These are phyloP conservation scores for Myotis myotis DNA, from an alignment of 2,797 vertebrate species.

Conservation along the genomic window DNA sequence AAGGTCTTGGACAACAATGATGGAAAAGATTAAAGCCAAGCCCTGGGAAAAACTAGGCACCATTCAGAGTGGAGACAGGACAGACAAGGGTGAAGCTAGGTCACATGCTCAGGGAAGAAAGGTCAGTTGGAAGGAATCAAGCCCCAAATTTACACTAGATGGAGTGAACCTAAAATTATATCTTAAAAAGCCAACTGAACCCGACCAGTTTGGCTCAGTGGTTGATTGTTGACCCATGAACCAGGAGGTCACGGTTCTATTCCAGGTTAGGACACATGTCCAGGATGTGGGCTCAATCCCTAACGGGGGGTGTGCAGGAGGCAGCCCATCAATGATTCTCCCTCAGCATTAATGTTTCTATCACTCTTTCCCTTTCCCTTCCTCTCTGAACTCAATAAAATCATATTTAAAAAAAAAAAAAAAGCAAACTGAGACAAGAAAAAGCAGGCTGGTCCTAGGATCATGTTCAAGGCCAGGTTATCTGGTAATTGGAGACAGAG, in stretches of 20 bases:
- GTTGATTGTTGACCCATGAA: too few species aligned
- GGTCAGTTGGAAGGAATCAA: constrained; percentile 14
- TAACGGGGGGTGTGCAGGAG: too few species aligned
- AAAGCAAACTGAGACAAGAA: not conserved
- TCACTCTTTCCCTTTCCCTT: too few species aligned
- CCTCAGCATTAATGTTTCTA: too few species aligned
- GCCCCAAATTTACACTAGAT: not conserved
- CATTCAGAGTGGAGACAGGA: not conserved
- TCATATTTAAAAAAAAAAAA: not conserved
- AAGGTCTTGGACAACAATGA: not conserved
- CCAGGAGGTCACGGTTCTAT: too few species aligned
- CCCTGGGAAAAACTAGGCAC: not conserved
- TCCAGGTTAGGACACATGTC: too few species aligned
- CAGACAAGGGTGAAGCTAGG: not conserved
- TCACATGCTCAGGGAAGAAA: not conserved
- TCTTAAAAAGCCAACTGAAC: not conserved
- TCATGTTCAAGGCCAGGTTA: not conserved
- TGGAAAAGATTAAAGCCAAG: not conserved
- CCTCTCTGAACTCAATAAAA: too few species aligned
- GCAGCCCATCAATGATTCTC: too few species aligned
- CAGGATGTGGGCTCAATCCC: too few species aligned
- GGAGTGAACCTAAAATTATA: not conserved
- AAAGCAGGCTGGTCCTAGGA: not conserved
- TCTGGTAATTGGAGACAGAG: not conserved
- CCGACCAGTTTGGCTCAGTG: too few species aligned